Evolutionary conservation across 2,888 invertebrate species (phyloP).

Genomic region (Achlya flavicornis): DNA sequence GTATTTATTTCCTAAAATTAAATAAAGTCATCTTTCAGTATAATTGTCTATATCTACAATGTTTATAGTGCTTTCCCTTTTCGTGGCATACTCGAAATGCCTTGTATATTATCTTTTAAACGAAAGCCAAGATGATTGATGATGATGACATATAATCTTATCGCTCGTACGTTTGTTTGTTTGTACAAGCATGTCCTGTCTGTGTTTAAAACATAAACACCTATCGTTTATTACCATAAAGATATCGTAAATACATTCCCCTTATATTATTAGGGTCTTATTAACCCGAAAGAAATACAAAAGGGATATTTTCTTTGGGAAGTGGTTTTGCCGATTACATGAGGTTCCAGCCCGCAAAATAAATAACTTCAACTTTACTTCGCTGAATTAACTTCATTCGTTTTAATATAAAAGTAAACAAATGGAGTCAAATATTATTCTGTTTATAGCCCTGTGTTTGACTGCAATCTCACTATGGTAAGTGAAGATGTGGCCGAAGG

Average conservation of each 20-base stretch:
- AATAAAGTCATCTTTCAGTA: too few relatives aligned
- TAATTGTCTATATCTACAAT: too few relatives aligned
- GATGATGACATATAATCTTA: slow-evolving; percentile 26
- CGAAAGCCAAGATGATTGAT: slow-evolving; percentile 25
- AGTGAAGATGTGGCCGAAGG: too few relatives aligned
- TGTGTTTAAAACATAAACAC: not conserved
- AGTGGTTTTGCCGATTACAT: not conserved
- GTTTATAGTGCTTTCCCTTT: too few relatives aligned
- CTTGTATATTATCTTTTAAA: not conserved
- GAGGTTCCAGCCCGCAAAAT: not conserved
- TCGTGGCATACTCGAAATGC: too few relatives aligned
- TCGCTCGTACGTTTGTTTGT: slow-evolving; percentile 22
- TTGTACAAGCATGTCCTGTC: slow-evolving; percentile 6
- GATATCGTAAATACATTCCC: not conserved
- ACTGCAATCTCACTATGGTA: too few relatives aligned
- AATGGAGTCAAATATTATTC: too few relatives aligned
- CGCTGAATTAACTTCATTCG: too few relatives aligned
- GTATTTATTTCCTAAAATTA: too few relatives aligned
- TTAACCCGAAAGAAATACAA: not conserved
- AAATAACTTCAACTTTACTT: slow-evolving; percentile 1
- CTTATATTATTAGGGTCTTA: slow-evolving; percentile 12
- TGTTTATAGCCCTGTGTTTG: too few relatives aligned
- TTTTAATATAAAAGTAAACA: too few relatives aligned
- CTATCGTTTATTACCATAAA: not conserved
- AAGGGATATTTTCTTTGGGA: slow-evolving; percentile 9